Evolutionary conservation across 1,140 invertebrate genomes (phyloP).

Genomic region (Mactra quadrangularis): DNA sequence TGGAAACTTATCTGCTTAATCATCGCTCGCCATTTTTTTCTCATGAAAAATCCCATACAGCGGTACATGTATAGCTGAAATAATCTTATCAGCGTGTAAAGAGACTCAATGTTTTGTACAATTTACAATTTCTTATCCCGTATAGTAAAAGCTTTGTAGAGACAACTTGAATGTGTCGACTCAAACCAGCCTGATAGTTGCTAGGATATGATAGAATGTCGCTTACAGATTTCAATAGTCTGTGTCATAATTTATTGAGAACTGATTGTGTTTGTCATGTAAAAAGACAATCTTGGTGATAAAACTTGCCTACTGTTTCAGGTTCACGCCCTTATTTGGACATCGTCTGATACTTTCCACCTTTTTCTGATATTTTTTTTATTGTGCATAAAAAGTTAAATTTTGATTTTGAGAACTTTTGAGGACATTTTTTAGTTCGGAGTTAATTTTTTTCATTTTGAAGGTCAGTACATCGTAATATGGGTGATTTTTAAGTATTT

Average conservation of each 20-base stretch:
- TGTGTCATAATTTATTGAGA: conserved; percentile 1
- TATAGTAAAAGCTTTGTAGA: conserved; percentile 53
- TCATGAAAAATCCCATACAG: conserved; percentile 22
- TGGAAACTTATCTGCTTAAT: no score
- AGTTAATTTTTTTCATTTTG: no score
- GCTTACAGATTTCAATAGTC: conserved; percentile 12
- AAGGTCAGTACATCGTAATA: no score
- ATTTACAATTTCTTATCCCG: conserved; percentile 51
- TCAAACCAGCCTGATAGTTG: conserved; percentile 53
- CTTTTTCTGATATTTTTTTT: no score
- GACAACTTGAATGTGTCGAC: conserved; percentile 35
- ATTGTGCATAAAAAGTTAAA: no score
- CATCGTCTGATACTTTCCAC: no score
- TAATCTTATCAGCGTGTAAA: conserved; percentile 12
- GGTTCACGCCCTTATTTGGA: no score
- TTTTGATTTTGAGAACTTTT: no score
- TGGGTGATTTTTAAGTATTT: no score
- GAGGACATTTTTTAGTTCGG: no score
- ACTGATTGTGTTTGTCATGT: background rate
- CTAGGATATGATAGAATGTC: conserved; percentile 34
- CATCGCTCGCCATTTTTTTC: background rate
- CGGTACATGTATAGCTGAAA: conserved; percentile 5
- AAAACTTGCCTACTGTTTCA: no score
- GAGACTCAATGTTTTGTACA: conserved; percentile 33
- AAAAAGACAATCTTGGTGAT: background rate